Evolutionary conservation across 2,113 vertebrate species (phyloP), one percentile per base, ranked within the genome.

Genomic region (Calidris pugnax): DNA sequence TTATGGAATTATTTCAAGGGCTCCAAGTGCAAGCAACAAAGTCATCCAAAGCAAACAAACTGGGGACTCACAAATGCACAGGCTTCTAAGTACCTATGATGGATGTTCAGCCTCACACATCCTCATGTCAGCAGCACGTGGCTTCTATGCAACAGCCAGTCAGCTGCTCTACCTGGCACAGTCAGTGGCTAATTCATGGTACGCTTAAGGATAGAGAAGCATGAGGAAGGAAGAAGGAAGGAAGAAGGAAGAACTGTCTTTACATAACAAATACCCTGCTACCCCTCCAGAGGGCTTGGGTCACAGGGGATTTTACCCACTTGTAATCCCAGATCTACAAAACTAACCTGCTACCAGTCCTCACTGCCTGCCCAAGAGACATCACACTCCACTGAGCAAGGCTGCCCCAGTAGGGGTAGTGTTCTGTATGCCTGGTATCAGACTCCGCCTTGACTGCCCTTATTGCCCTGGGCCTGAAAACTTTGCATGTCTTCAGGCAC

Each of bases 401-500:
- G 90, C 72, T 76, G 69, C 10, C 66, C 27, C 4, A 10, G 12
- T 18, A 89, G 30, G 26, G 27, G 37, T 53, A 67, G 56, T 4
- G 6, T 41, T 69, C 80, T 50, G 55, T 14, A 1, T 87, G 72
- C 47, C 64, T 84, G 20, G 12, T 77, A 60, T 72, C 90, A 77
- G 50, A 28, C 47, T 59, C 30, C 56, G 88, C 59, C 80, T 68
- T 59, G 68, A 80, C 74, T 93, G 68, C 53, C 82, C 87, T 59
- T 47, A 9, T 7, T 80, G 78, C 59, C 71, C 63, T 57, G 62
- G 12, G 82, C 57, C 60, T 72, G 59, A 87, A 86, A 88, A 28
- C 85, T 69, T 9, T 76, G 74, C 82, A 87, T 91, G 78, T 79
- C 93, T 90, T 62, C 78, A 93, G 82, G 57, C 32, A 27, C 55